Percentiles rank a stretch among this genome's conserved stretches.
These are phyloP conservation scores for Melinopterus prodromus DNA, from an alignment of 2,888 invertebrate species.

Conservation along the genomic window DNA sequence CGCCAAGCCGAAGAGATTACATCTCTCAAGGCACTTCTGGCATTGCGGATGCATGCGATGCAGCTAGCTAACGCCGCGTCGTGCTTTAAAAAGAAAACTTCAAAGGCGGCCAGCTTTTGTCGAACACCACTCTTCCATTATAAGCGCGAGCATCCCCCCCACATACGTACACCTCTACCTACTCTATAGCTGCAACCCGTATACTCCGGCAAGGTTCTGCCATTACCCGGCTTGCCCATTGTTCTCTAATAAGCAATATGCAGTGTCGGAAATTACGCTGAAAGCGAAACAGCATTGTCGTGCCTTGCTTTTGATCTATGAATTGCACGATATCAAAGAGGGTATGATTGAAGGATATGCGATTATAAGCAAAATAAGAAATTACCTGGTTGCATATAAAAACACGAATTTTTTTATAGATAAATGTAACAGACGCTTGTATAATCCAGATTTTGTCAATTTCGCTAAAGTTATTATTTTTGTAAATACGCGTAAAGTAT, in stretches of 20 bases:
- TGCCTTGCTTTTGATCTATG: conserved; percentile 9
- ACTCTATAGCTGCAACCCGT: background rate
- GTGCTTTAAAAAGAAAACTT: conserved; percentile 19
- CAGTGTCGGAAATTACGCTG: conserved; percentile 18
- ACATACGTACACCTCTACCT: background rate
- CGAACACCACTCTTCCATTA: conserved; percentile 26
- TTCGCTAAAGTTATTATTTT: too few relatives aligned
- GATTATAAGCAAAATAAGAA: background rate
- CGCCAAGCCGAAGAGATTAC: background rate
- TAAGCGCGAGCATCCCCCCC: conserved; percentile 4
- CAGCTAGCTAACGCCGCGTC: background rate
- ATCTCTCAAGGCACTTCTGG: background rate
- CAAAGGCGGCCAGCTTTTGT: conserved; percentile 22
- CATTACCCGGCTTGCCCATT: conserved; percentile 13
- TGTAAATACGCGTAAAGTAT: too few relatives aligned
- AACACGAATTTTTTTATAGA: too few relatives aligned
- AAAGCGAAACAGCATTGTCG: background rate
- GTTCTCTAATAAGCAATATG: conserved; percentile 24
- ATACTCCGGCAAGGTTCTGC: background rate
- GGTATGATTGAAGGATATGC: background rate
- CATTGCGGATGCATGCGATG: background rate
- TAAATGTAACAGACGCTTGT: too few relatives aligned
- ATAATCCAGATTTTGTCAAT: too few relatives aligned
- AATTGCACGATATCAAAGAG: conserved; percentile 14
- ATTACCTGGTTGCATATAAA: background rate